These are phyloP conservation scores for Holacanthella duospinosa DNA, from an alignment of 2,888 invertebrate genomes.

Conservation along the genomic window DNA sequence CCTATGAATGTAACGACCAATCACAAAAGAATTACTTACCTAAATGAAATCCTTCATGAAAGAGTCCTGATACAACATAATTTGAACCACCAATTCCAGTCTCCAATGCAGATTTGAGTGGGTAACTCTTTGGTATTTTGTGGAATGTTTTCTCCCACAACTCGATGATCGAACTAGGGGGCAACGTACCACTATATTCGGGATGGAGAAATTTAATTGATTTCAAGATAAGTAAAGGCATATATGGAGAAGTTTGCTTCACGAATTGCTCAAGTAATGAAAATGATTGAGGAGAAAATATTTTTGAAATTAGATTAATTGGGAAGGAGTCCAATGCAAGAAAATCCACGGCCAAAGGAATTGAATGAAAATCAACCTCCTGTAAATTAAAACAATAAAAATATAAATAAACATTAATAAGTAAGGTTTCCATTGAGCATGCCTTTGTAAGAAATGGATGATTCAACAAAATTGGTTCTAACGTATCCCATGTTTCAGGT, in stretches of 20 bases:
- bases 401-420: too few species aligned
- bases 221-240: constrained; percentile 49
- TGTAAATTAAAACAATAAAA: constrained; percentile 21
- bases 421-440: not conserved
- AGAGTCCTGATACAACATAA: constrained; percentile 48
- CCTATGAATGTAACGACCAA: constrained; percentile 4
- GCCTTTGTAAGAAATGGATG: constrained; percentile 44
- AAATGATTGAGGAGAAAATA: constrained; percentile 47
- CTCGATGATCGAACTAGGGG: constrained; percentile 42
- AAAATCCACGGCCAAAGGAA: constrained; percentile 49
- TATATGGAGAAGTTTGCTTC: constrained; percentile 37
- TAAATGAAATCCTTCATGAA: constrained; percentile 48
- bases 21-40: constrained; percentile 42
- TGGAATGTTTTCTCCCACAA: constrained; percentile 39
- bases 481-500: constrained; percentile 49
- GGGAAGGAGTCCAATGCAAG: constrained; percentile 46
- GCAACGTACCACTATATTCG: constrained; percentile 42
- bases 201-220: constrained; percentile 47
- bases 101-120: constrained; percentile 46
- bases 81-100: constrained; percentile 50
- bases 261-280: constrained; percentile 40
- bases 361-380: constrained; percentile 45
- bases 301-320: constrained; percentile 46
- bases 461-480: constrained; percentile 44
- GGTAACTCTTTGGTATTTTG: constrained; percentile 40